Percentiles rank a stretch among this genome's conserved stretches.
phyloP scores from a whole-genome alignment of 2,797 vertebrate species.

The Nasua narica region DNA sequence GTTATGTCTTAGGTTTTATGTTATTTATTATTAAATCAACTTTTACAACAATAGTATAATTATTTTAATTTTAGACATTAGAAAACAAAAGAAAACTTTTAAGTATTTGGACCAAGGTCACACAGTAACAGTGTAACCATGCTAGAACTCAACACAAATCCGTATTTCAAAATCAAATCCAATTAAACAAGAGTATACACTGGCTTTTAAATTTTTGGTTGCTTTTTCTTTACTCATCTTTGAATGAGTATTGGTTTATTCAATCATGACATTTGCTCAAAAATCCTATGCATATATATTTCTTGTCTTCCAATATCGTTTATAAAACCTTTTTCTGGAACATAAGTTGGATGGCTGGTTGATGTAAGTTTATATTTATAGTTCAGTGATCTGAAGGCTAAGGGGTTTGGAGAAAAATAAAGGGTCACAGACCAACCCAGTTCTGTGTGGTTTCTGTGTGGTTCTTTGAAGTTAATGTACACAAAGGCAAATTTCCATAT shows the following conservation, averaged over 20 bases:
- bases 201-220: not conserved
- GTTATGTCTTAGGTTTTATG: not conserved
- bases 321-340: slow-evolving; percentile 28
- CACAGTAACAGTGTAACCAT: not conserved
- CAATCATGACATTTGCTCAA: slow-evolving; percentile 24
- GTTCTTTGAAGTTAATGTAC: not conserved
- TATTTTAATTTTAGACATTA: not conserved
- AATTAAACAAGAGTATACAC: not conserved
- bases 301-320: not conserved
- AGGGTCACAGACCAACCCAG: not conserved
- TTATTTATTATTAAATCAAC: not conserved
- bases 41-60: not conserved
- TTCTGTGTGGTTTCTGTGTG: not conserved
- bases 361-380: slow-evolving; percentile 10
- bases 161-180: not conserved
- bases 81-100: not conserved
- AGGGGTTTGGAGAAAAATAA: not conserved
- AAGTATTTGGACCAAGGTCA: not conserved
- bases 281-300: slow-evolving; percentile 33
- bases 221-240: slow-evolving; percentile 13
- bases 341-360: not conserved
- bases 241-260: slow-evolving; percentile 49
- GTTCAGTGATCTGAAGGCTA: not conserved
- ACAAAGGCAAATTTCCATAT: not conserved
- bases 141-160: not conserved